These are phyloP conservation scores for Odontomachus brunneus DNA, from an alignment of 1,140 invertebrate species.

Conservation along the genomic window DNA sequence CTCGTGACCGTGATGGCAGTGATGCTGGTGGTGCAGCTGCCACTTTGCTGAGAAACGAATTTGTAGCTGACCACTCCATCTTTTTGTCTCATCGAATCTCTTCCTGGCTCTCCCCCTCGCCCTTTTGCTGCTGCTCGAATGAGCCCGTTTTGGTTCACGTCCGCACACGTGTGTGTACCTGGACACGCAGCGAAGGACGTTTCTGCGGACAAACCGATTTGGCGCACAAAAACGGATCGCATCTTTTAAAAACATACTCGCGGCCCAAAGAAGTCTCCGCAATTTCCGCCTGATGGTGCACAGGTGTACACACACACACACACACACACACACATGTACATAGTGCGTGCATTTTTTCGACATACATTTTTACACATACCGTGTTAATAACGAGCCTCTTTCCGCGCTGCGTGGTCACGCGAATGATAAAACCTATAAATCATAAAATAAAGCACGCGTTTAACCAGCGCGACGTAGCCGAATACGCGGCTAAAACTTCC, in stretches of 20 bases:
- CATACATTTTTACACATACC: background rate
- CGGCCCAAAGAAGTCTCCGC: conserved; percentile 60
- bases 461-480: conserved; percentile 1
- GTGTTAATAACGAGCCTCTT: conserved; percentile 49
- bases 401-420: conserved; percentile 19
- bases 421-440: conserved; percentile 67
- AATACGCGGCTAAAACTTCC: conserved; percentile 26
- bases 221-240: conserved; percentile 78
- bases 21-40: conserved; percentile 72
- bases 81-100: conserved; percentile 62
- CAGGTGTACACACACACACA: background rate
- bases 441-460: conserved; percentile 66
- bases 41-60: conserved; percentile 77
- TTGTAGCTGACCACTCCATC: conserved; percentile 48
- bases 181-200: conserved; percentile 59
- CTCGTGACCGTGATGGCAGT: conserved; percentile 36
- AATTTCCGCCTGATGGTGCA: conserved; percentile 54
- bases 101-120: conserved; percentile 30
- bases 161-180: conserved; percentile 33
- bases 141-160: conserved; percentile 19
- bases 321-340: background rate
- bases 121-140: conserved; percentile 60
- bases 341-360: conserved; percentile 15
- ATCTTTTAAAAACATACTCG: conserved; percentile 83
- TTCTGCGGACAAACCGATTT: conserved; percentile 71